Evolutionary conservation across 1,140 invertebrate species (phyloP).

Genomic region (Caenorhabditis tropicalis): DNA sequence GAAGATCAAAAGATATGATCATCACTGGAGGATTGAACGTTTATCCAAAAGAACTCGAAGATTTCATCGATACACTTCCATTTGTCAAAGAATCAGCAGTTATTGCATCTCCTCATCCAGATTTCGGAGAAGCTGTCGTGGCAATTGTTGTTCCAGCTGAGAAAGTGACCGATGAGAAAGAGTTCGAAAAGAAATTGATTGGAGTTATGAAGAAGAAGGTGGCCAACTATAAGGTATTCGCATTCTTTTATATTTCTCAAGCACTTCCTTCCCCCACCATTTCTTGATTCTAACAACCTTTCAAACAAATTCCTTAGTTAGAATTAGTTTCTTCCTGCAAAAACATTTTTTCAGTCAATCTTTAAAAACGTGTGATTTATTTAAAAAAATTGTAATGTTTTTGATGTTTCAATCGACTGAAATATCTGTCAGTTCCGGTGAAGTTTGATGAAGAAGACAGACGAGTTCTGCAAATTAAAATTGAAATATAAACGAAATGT

Average conservation of each 20-base stretch:
- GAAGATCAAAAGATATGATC: constrained; percentile 68
- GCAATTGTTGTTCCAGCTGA: constrained; percentile 61
- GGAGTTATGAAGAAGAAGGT: constrained; percentile 38
- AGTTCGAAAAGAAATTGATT: constrained; percentile 47
- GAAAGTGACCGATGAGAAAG: constrained; percentile 16
- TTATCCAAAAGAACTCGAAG: constrained; percentile 71
- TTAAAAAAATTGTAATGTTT: neutral
- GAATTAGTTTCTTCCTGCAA: too few species aligned
- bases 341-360: neutral
- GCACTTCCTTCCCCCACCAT: too few species aligned
- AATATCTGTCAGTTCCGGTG: neutral
- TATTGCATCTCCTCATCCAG: constrained; percentile 69
- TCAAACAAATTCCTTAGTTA: neutral
- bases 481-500: neutral
- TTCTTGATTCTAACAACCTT: neutral
- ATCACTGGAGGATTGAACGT: constrained; percentile 71
- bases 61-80: constrained; percentile 63
- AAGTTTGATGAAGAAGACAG: neutral
- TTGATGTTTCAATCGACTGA: neutral
- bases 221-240: constrained; percentile 38
- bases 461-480: neutral
- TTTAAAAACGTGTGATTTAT: constrained; percentile 10
- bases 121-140: constrained; percentile 71
- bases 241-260: neutral
- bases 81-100: constrained; percentile 65